Evolutionary conservation across 2,888 invertebrate genomes (phyloP).

Genomic region (Nephrotoma guestfalica): DNA sequence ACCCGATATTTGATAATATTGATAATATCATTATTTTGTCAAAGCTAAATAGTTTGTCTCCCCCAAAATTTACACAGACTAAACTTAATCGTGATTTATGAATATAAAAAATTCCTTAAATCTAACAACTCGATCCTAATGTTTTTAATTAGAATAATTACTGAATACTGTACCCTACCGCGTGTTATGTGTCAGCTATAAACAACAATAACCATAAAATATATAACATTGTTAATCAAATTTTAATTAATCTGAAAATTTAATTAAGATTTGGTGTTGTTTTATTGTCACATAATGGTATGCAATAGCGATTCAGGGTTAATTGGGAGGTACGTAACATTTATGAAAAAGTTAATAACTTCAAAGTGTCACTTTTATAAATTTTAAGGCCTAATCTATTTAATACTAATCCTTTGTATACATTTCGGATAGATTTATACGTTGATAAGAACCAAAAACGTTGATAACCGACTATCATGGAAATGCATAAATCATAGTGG

Average conservation of each 20-base stretch:
- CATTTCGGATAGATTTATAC: background rate
- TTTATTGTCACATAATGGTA: background rate
- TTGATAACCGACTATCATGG: background rate
- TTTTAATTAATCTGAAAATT: background rate
- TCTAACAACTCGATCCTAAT: background rate
- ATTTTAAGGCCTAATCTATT: background rate
- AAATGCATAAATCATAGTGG: background rate
- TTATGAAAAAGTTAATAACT: background rate
- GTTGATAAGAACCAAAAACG: background rate
- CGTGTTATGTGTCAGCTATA: no score
- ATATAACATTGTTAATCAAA: background rate
- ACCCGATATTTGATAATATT: no score
- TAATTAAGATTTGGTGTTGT: background rate
- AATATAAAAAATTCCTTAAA: background rate
- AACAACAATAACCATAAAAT: background rate
- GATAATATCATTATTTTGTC: no score
- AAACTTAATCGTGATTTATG: background rate
- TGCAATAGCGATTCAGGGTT: background rate
- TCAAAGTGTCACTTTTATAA: background rate
- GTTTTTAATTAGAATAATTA: background rate
- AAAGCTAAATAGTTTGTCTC: no score
- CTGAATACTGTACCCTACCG: background rate
- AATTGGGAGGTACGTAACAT: background rate
- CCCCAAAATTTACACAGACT: no score
- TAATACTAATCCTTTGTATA: background rate